Evolutionary conservation across 30 jellyfish, hydroid and myxozoan species (phyloP).

Genomic region (Pelagia noctiluca): DNA sequence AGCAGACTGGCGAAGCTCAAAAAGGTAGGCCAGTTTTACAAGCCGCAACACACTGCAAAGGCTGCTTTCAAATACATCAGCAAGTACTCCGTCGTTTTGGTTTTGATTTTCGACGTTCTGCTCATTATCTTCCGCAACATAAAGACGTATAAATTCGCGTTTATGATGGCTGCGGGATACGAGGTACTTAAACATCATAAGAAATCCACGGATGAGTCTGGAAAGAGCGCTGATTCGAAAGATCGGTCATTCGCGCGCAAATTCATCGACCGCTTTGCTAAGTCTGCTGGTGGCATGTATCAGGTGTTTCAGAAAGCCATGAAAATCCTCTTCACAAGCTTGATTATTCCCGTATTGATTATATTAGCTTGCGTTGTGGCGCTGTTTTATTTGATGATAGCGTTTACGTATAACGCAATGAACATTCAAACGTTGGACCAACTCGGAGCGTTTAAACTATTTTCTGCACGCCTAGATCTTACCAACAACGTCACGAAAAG

Average conservation of each 20-base stretch:
- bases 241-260: constrained; percentile 34
- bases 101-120: constrained; percentile 41
- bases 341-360: constrained; percentile 39
- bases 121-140: constrained; percentile 38
- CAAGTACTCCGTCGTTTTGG: constrained; percentile 16
- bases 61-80: constrained; percentile 20
- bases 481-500: constrained; percentile 24
- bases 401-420: constrained; percentile 55
- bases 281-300: constrained; percentile 15
- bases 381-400: constrained; percentile 27
- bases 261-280: constrained; percentile 39
- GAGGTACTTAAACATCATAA: constrained; percentile 18
- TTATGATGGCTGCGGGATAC: constrained; percentile 61
- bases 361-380: not conserved
- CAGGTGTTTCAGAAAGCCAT: constrained; percentile 1
- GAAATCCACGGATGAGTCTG: not conserved
- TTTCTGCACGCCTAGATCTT: constrained; percentile 52
- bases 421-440: constrained; percentile 36
- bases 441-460: constrained; percentile 47
- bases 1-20: not conserved
- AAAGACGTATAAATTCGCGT: constrained; percentile 60
- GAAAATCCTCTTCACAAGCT: constrained; percentile 43
- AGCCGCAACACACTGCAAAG: constrained; percentile 4
- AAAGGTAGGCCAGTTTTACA: constrained; percentile 19
- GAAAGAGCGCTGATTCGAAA: not conserved